Evolutionary conservation across 2,113 vertebrate genomes (phyloP), one percentile per base, ranked within the genome.

Genomic region (Peromyscus polionotus): DNA sequence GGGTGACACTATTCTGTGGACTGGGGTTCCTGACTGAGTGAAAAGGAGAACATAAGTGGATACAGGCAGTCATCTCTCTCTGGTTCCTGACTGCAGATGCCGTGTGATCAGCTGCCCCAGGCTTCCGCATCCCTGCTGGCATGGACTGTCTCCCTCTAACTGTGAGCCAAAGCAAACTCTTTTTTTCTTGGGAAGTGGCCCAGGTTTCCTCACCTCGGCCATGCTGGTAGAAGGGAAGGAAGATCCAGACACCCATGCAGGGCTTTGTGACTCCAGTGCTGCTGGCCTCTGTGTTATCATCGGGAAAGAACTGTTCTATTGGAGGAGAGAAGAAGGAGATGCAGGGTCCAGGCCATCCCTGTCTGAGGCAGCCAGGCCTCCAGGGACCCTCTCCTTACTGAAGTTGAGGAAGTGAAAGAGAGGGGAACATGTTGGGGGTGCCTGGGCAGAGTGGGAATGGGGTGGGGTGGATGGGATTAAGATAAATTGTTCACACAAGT

Each of bases 211-310:
- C 98, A 99, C 99, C 91, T 99, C 99, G 84, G 98, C 98, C 94
- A 99, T 98, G 67, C 99, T 99, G 11, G 98, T 99, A 89, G 99
- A 98, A 10, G 84, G 98, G 98, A 98, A 99, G 31, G 26, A 45
- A 99, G 45, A 98, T 92, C 99, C 99, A 99, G 63, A 99, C 99
- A 11, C 99, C 98, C 0, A 57, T 61, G 94, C 99, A 99, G n/a
- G 80, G 94, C 96, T 98, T 93, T 33, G 95, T 94, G 98, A 86
- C 59, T 3, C 70, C 75, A 0, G 87, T 93, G 75, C 19, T 45
- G 3, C 90, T 95, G 61, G 48, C 31, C 2, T 72, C 80, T 0
- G 92, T 95, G 65, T 26, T 45, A 42, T 42, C 42, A 3, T 85
- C 94, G 73, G 63, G 42, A 87, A 97, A 61, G 31, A 97, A 95